Evolutionary conservation across 1,140 invertebrate genomes (phyloP), one percentile per base, ranked within the genome.

Genomic region (Lutraria rhynchaena): DNA sequence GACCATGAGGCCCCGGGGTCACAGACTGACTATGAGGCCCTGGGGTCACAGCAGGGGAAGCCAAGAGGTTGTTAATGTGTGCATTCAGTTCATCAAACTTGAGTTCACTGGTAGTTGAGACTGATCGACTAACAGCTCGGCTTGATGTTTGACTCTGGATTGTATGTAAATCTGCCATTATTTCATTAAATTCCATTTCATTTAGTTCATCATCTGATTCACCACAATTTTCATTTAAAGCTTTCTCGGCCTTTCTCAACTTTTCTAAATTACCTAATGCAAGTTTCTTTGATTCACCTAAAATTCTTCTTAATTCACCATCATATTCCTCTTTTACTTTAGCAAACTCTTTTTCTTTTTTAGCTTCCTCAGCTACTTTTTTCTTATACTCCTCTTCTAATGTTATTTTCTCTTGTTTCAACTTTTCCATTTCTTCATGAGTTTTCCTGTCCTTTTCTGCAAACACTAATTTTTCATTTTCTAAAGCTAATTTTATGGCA

Each of bases 321-420:
- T 88, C 87, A 75, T 88, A 88, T n/a, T 82, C 85, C 13, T 86
- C 84, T 53, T 88, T 88, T 1, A 88, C 60, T 76, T 87, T 82
- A 11, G 74, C 65, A 75, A 88, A 87, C 29, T 88, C 83, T 75
- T 87, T 85, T 37, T 88, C 85, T 53, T 85, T 87, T 37, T 69
- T 81, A 19, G 41, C 53, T 22, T 88, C 77, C 41, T 88, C 87
- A 22, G 81, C 82, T 61, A 63, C 69, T 51, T 87, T 87, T 61
- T 83, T 83, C 46, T 76, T 84, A 41, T 82, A 84, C 49, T 87
- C 93, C 86, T 93, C 95, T 83, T 96, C 93, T 83, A 87, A 83
- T 83, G 87, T 80, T 44, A 80, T 53, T 61, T 83, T 87, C 55
- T 88, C 87, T 31, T 84, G 76, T 65, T 82, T 87, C 37, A 88